Conservation (phyloP, 2,888 invertebrate genomes). For the Atherix ibis region DNA sequence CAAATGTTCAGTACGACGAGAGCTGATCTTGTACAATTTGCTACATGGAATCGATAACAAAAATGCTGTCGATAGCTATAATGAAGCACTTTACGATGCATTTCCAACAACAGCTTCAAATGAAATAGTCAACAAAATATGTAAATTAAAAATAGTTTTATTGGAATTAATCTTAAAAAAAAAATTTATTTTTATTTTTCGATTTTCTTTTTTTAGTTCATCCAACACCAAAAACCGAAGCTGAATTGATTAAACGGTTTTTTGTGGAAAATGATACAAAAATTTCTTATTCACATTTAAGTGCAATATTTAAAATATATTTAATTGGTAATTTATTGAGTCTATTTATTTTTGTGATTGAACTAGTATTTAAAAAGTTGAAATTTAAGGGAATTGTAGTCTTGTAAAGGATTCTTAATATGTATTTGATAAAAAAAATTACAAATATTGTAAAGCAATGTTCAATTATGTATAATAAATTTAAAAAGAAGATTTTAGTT, state of each 20-base stretch:
- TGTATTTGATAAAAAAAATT: no score
- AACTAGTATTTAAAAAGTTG: no score
- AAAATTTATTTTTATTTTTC: background rate
- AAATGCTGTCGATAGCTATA: slow-evolving; percentile 4
- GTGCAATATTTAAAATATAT: background rate
- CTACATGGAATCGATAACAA: slow-evolving; percentile 4
- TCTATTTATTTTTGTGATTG: no score
- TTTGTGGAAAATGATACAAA: background rate
- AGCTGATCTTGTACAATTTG: slow-evolving; percentile 5
- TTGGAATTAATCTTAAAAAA: background rate
- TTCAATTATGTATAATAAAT: no score
- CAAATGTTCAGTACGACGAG: slow-evolving; percentile 2
- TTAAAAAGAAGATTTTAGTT: no score
- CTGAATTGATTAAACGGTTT: slow-evolving; percentile 2
- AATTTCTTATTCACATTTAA: slow-evolving; percentile 2
- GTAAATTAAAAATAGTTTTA: no score
- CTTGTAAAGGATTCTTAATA: no score
- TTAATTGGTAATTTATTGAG: no score
- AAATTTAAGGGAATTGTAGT: no score
- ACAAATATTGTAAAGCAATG: no score
- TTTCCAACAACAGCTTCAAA: slow-evolving; percentile 2
- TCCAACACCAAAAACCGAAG: slow-evolving; percentile 4
- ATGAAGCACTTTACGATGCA: slow-evolving; percentile 5
- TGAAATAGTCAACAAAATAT: slow-evolving; percentile 4
- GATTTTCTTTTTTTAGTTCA: slow-evolving; percentile 5